Base-by-base conservation (phyloP, 2,797 vertebrate genomes). In the Danio aesculapii region DNA sequence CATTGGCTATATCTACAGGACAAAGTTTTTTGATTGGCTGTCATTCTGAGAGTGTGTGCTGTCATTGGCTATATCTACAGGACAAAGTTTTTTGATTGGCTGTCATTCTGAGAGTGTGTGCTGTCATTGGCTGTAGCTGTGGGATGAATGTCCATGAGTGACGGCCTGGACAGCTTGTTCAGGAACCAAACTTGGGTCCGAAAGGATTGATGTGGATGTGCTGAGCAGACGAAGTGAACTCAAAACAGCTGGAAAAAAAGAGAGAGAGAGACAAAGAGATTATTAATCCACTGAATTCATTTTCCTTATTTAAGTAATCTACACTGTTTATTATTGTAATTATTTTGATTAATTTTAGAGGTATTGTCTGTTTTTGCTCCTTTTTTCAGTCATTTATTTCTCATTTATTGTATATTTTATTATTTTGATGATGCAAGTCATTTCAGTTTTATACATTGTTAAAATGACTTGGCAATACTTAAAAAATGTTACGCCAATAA, bases 181-280 rank as follows among this genome's bases (percentile, higher is more conserved):
- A 0, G 97, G 96, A 71, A 99, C 83, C 0, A 94, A 86, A 46
- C 91, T 90, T 0, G 98, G 97, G 85, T 99, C 96, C 0, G 94
- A 96, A 81, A 99, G 92, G 90, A 99, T 99, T 82, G 96, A 92
- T 0, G 97, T 99, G 81, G 96, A 96, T 41, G 96, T 95, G 84
- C 98, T 97, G 87, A 99, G 93, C 87, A 97, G 95, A 69, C 98
- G 96, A 57, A 99, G 96, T 77, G 97, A 97, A 88, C 94, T 97
- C 88, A 99, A 90, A 83, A 97, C 95, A 79, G 96, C 98, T 99
- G 89, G 39, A 81, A 30, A 3, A 30, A 30, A 3, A 30, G 30
- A 30, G 30, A 47, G 16, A 81, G 13, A 78, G 16, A 55, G 41
- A 70, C n/a, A n/a, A n/a, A 30, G 30, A 30, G 3, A 30, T 30